Evolutionary conservation across 1,140 invertebrate genomes (phyloP), one percentile per base, ranked within the genome.

Genomic region (Stratiolaelaps scimitus): DNA sequence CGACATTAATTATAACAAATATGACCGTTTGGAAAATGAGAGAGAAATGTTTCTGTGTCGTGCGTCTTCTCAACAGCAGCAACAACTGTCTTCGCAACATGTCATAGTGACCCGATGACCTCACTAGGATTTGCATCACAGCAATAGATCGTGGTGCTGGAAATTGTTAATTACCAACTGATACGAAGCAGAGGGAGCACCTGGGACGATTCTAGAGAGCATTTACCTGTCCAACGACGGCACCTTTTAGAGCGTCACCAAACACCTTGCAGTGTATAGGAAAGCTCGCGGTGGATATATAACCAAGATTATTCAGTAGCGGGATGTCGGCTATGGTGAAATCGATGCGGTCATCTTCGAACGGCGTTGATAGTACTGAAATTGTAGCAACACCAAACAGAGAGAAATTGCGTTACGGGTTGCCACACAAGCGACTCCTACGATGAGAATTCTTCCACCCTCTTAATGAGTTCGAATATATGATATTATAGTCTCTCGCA

Each of bases 301-400:
- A 77, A 19, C 81, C 81, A 69, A 82, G 73, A 45, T 74, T 74
- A 56, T 75, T 77, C 30, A 75, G 72, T 15, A 82, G 69, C 53
- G 73, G 74, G 30, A 74, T 70, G 71, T 83, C 81, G 17, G 81
- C 80, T 34, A 77, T 75, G 17, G 76, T 77, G 72, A 82, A 83
- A 2, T 76, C 67, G 48, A 83, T 78, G 43, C 73, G 73, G 67
- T 82, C 81, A 72, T 82, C 80, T 73, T 83, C 81, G 69, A 78
- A 77, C 23, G 71, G 10, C 79, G 70, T 26, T 74, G 77, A n/a
- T 83, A 80, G 44, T 86, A 80, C 70, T 84, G 81, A 71, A 40
- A 40, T 10, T 4, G 5, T 10, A 40, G 10, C 10, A 40, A 40
- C 4, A 40, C 10, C 4, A 40, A 10, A 40, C 4, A 40, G 10